A percentile compares a stretch with the other conserved stretches of the same genome.
Evolutionary conservation across 2,113 vertebrate species (phyloP).

Genomic region (Sceloporus undulatus): DNA sequence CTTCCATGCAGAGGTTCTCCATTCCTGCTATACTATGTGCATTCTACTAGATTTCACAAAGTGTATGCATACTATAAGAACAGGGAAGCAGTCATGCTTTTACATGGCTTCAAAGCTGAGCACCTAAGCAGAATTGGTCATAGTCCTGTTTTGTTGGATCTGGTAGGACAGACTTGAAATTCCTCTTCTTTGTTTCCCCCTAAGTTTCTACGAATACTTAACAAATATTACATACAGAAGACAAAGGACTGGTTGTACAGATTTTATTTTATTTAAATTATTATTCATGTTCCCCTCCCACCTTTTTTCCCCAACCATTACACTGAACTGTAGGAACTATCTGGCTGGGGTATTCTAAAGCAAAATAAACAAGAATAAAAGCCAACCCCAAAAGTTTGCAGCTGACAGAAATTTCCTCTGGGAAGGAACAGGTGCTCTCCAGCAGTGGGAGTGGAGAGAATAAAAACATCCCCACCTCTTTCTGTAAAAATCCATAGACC

Average conservation of each 20-base stretch:
- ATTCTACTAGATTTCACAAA: neutral
- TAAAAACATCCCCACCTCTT: neutral
- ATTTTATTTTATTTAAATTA: neutral
- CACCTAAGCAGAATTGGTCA: neutral
- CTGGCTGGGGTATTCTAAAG: conserved; percentile 37
- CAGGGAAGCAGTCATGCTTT: neutral
- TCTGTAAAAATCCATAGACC: conserved; percentile 35
- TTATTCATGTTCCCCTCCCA: neutral
- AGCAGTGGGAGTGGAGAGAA: conserved; percentile 2
- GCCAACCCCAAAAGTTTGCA: conserved; percentile 56
- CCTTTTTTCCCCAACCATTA: neutral
- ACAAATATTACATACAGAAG: conserved; percentile 7
- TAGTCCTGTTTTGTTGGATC: neutral
- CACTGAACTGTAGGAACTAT: conserved; percentile 42
- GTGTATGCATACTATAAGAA: neutral
- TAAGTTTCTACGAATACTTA: neutral
- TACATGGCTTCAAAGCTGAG: neutral
- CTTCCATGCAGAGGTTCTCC: too few species aligned
- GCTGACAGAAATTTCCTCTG: conserved; percentile 61
- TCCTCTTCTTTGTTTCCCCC: neutral
- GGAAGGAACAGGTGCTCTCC: conserved; percentile 66
- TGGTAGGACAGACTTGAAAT: neutral
- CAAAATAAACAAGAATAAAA: conserved; percentile 41
- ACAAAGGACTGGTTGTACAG: neutral
- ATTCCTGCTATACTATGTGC: too few species aligned